Conservation (phyloP, 2,113 vertebrate genomes). For the Brachyhypopomus occidentalis region DNA sequence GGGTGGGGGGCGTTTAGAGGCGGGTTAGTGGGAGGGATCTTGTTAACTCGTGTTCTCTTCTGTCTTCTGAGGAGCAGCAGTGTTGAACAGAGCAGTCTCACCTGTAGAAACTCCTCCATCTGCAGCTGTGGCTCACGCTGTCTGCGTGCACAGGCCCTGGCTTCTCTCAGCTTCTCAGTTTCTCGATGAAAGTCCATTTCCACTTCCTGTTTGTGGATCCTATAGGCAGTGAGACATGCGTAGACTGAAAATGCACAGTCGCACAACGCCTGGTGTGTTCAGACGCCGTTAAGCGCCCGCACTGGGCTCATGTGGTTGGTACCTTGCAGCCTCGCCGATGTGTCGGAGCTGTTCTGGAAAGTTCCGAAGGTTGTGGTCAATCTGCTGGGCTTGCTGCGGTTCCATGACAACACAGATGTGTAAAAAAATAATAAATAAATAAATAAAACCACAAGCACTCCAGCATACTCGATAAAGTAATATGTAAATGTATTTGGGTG, state of each 20-base stretch:
- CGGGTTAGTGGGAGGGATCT: not conserved
- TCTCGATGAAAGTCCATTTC: constrained; percentile 69
- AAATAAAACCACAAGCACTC: not conserved
- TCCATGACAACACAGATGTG: not conserved
- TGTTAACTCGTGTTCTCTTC: not conserved
- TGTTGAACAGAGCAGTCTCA: constrained; percentile 36
- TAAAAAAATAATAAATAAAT: not conserved
- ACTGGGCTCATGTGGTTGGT: not conserved
- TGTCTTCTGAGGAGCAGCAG: not conserved
- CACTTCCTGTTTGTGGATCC: constrained; percentile 74
- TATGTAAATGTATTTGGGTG: not conserved
- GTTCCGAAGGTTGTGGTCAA: constrained; percentile 65
- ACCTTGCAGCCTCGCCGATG: constrained; percentile 73
- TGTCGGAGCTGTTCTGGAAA: constrained; percentile 70
- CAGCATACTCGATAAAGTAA: not conserved
- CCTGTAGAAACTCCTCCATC: constrained; percentile 71
- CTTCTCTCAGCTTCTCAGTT: constrained; percentile 66
- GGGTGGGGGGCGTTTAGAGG: not conserved
- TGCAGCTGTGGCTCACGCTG: constrained; percentile 63
- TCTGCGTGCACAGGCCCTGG: constrained; percentile 61
- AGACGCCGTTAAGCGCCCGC: no score
- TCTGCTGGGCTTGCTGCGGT: constrained; percentile 74
- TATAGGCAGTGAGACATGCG: constrained; percentile 27
- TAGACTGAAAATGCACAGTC: not conserved
- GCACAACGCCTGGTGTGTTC: not conserved